Evolutionary conservation across 2,797 vertebrate species (phyloP), one percentile per base, ranked within the genome.

Genomic region (Petrocephalus sullivani): DNA sequence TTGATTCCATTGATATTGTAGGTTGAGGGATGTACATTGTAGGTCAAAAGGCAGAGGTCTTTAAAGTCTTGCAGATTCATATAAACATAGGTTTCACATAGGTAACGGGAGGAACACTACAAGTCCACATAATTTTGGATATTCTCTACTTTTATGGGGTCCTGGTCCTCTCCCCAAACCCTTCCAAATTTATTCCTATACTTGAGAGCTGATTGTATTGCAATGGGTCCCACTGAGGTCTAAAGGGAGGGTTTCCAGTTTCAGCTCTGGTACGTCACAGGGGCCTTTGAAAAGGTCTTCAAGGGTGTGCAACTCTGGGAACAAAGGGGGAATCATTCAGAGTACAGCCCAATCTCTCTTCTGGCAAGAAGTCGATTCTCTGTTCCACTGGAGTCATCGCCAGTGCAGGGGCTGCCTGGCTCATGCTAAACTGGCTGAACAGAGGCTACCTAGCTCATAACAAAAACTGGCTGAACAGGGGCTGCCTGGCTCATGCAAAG

Each of bases 211-310:
- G 81, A 53, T 88, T 57, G 16, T 4, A 61, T 71, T 49, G 23
- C 53, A 16, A 88, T 9, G 19, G 81, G 21, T 21, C 16, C 23
- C 84, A 82, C 81, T 88, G 78, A 85, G 23, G 58, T 53, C 19
- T 61, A 71, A 60, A 37, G 14, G 67, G 85, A 46, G n/a, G 67
- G 85, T 82, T 85, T 67, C 67, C 64, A 87, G 85, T 81, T 87
- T 87, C 64, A 81, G 85, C 71, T 60, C 56, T 81, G 53, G 53
- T 41, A 87, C 14, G 21, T 82, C 21, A 10, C 37, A 81, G 41
- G 84, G 88, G 67, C 56, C 14, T 82, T 12, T 60, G n/a, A 75
- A 33, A 86, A 78, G 49, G 46, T 87, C 56, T 14, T 6, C 21
- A 14, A 53, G 1, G 37, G 71, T n/a, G 33, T 88, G 46, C 4